These are phyloP conservation scores for Hydrotaea diabolus DNA, from an alignment of 2,888 invertebrate genomes.

Conservation along the genomic window DNA sequence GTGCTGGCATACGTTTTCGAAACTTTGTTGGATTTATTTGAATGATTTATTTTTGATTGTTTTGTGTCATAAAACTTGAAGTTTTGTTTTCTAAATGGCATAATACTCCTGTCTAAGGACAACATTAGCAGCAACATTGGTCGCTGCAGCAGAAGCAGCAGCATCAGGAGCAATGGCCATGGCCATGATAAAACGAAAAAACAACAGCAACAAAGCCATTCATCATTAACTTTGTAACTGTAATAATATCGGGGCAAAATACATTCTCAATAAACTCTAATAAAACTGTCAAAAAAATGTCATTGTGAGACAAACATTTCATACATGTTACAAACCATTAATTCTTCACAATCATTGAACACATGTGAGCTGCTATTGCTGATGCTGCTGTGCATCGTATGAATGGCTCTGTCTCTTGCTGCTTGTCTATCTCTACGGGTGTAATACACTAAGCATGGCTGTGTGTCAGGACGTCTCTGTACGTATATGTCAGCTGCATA, in stretches of 20 bases:
- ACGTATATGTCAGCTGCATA: background rate
- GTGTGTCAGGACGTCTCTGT: background rate
- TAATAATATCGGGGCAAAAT: conserved; percentile 2
- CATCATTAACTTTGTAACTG: conserved; percentile 15
- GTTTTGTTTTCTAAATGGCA: background rate
- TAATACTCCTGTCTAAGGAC: background rate
- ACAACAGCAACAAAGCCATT: background rate
- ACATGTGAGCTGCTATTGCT: background rate
- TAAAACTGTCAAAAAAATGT: conserved; percentile 56
- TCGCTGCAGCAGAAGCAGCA: too few relatives aligned
- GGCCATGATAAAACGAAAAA: background rate
- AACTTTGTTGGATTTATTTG: background rate
- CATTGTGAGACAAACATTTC: conserved; percentile 35
- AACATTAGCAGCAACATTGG: too few relatives aligned
- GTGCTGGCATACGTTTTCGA: background rate
- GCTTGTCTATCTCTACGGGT: too few relatives aligned
- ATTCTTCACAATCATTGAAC: conserved; percentile 40
- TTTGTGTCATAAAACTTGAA: background rate
- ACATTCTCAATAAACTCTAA: conserved; percentile 23
- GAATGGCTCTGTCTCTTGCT: background rate
- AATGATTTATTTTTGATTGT: conserved; percentile 7
- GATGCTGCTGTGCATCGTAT: background rate
- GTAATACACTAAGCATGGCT: too few relatives aligned
- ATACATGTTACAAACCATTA: conserved; percentile 43
- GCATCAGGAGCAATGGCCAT: background rate